A percentile compares a stretch with the other conserved stretches of the same genome.
These are phyloP conservation scores for Brachionus rubens DNA, from an alignment of 1,140 invertebrate species.

Conservation along the genomic window DNA sequence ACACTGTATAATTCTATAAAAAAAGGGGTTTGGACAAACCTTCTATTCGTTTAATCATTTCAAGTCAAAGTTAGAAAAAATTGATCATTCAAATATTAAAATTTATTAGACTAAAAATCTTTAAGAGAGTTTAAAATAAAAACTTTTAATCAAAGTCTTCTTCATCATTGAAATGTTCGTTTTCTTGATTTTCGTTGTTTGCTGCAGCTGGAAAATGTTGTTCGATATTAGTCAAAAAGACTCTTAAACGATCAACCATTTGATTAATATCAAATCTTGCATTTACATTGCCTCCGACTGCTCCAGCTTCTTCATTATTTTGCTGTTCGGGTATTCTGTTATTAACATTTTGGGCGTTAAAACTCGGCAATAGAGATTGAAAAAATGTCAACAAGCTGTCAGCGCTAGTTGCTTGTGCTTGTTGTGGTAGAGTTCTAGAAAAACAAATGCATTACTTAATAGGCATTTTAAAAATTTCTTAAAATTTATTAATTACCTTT, in stretches of 20 bases:
- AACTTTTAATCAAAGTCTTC: constrained; percentile 41
- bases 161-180: neutral
- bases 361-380: constrained; percentile 68
- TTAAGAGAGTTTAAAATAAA: too few relatives aligned
- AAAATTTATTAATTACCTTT: constrained; percentile 52
- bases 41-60: too few relatives aligned
- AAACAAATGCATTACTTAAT: constrained; percentile 22
- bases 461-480: constrained; percentile 17
- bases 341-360: constrained; percentile 51
- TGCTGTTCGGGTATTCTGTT: neutral
- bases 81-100: too few relatives aligned
- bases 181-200: neutral
- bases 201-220: constrained; percentile 21
- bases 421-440: neutral
- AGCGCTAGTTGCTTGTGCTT: neutral
- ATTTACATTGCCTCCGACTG: neutral
- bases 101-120: too few relatives aligned
- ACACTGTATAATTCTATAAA: too few relatives aligned
- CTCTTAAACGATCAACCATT: constrained; percentile 32
- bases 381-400: constrained; percentile 65
- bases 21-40: too few relatives aligned
- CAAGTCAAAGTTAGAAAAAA: too few relatives aligned
- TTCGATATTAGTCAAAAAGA: constrained; percentile 33
- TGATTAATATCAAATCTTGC: constrained; percentile 36
- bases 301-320: constrained; percentile 1